Conservation (phyloP, 2,113 vertebrate genomes). For the Sterna hirundo region DNA sequence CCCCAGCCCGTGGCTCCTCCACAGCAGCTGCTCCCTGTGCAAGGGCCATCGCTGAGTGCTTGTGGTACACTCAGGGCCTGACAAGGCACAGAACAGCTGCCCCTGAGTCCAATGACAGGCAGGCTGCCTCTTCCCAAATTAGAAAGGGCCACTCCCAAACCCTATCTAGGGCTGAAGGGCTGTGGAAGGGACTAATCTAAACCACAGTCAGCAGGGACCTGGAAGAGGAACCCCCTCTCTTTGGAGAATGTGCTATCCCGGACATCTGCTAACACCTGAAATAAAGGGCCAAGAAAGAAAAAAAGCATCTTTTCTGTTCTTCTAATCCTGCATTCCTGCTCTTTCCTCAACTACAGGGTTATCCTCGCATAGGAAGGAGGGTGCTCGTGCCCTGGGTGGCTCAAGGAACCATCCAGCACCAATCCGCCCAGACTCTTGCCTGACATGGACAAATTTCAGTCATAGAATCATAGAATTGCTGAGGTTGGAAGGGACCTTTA, state of each 20-base stretch:
- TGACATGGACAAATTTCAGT: background rate
- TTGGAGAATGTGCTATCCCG: background rate
- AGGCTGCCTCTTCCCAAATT: background rate
- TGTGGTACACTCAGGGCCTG: background rate
- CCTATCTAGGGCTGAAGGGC: background rate
- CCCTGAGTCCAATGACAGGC: background rate
- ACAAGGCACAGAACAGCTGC: background rate
- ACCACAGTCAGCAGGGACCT: background rate
- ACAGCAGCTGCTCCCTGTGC: background rate
- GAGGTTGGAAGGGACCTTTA: no score
- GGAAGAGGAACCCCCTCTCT: background rate
- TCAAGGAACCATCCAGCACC: background rate
- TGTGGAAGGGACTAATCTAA: background rate
- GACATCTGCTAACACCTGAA: background rate
- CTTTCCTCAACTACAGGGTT: background rate
- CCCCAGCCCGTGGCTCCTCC: background rate
- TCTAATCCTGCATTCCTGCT: background rate
- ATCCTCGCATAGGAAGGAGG: background rate
- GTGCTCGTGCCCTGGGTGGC: background rate
- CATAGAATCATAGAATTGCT: no score
- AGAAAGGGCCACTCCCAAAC: background rate
- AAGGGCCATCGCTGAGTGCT: rapidly evolving
- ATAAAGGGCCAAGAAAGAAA: background rate
- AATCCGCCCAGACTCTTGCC: background rate
- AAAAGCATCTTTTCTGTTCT: background rate